Evolutionary conservation across 2,113 vertebrate genomes (phyloP), one percentile per base, ranked within the genome.

Genomic region (Miniopterus natalensis): DNA sequence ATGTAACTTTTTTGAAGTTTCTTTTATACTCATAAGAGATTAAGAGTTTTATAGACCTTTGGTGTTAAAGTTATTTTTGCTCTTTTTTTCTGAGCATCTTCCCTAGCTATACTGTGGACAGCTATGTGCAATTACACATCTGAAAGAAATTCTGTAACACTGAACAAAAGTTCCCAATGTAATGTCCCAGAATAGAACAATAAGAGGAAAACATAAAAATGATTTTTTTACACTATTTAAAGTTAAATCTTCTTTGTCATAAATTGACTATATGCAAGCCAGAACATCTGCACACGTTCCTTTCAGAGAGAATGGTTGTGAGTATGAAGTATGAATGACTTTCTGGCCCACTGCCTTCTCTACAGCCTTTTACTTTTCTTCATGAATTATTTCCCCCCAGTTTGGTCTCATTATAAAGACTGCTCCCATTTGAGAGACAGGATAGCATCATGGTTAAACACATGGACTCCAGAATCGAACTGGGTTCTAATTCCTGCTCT

Each of bases 141-240:
- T 57, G 77, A 81, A 96, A 95, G 92, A 87, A 81, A 94, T 65
- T 51, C 45, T 29, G 25, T 78, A 78, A 18, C 40, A 36, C 31
- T 42, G 1, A 80, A 74, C 9, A 79, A 49, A 40, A 81, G 84
- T 36, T 85, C 21, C 55, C 53, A 73, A 10, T 47, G 61, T 5
- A 59, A 55, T 61, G 7, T 59, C 31, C n/a, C 65, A 40, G 29
- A 81, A 84, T 5, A 91, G 51, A 95, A 20, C n/a, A 94, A 31
- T 18, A 74, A 65, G 27, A 96, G 75, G 78, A 86, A 84, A 55
- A 70, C 27, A 84, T 71, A 94, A 86, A 92, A 96, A 51, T 27
- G 27, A 83, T 65, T 84, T 66, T 49, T 42, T 84, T 94, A 27
- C 79, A 66, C 40, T 66, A 66, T 90, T 79, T 75, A 68, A 92